Base-by-base conservation (phyloP, 2,797 vertebrate genomes). In the Acestrorhynchus altus region DNA sequence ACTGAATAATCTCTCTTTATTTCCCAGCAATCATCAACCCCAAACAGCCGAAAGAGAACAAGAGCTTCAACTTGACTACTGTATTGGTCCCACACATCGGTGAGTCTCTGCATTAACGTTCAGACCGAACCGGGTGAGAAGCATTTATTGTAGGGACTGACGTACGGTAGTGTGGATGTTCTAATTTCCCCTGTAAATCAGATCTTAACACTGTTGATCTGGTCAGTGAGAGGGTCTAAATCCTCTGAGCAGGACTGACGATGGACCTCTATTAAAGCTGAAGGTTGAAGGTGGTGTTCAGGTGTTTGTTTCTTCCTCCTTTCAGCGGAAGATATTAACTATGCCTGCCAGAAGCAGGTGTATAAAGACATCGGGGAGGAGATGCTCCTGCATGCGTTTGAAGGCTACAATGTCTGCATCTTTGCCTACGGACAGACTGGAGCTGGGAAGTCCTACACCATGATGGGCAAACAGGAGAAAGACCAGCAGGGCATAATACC, bases 41-140 rank as follows among this genome's bases (percentile, higher is more conserved):
- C 8, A 99, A 99, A 88, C 96, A 97, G 77, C 98, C 98, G 7
- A 99, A 99, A 92, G 98, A 99, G 90, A 97, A 95, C 83, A 99
- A 99, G 86, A 98, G 97, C 90, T 99, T 99, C 94, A 99, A 96
- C 91, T 99, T 99, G 98, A 99, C 89, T 98, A 95, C 75, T 96
- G 63, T 96, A 96, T 87, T 96, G 96, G 96, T 96, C 96, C 8
- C 96, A 96, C 77, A 96, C 96, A 39, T 94, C 95, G 78, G 96
- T 96, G 88, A 94, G 95, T 74, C 35, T 60, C 8, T 35, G 4
- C 40, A n/a, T n/a, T n/a, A n/a, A n/a, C n/a, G n/a, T n/a, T n/a
- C n/a, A n/a, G n/a, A n/a, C n/a, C n/a, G n/a, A n/a, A n/a, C n/a
- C n/a, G n/a, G n/a, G n/a, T n/a, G n/a, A n/a, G n/a, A n/a, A n/a